Base-by-base conservation (phyloP, 2,113 vertebrate species). In the Haemorhous mexicanus region DNA sequence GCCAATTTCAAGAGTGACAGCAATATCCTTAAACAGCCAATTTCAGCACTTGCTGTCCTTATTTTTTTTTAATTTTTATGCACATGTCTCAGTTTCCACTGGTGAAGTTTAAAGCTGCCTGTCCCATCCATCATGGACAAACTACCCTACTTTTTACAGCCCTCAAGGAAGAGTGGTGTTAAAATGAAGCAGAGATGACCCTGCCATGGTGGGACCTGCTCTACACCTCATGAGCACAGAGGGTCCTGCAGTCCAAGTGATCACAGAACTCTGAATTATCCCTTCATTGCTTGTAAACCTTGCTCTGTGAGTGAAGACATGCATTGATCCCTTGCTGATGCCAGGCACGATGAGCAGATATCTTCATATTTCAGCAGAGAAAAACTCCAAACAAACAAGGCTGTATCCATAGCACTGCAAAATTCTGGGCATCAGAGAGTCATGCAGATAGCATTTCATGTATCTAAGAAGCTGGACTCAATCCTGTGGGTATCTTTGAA, bases 191-290 rank as follows among this genome's bases (percentile, higher is more conserved):
- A 24, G 35, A 61, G 12, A 7, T 72, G 61, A 20, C 33, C 18
- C 26, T 0, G 0, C 6, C 26, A 28, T 50, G 30, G 3, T 17
- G 6, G 33, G 21, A 61, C 50, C n/a, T 58, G 7, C 21, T 44
- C 43, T 18, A 1, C 3, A 1, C 24, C 49, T 43, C 44, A 3
- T 0, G 1, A 47, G 21, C 43, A 35, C 0, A 0, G 18, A n/a
- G 35, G 10, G 27, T 8, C 5, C 58, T 76, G 33, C 43, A 50
- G 27, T 32, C 37, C 35, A 61, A 23, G 56, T 7, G 53, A 73
- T 11, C 37, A 15, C 16, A 16, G 46, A 81, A n/a, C 21, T 62
- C 32, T 39, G 43, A 49, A 37, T 4, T 53, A 28, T 47, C 82
- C 8, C 30, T 23, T n/a, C 50, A 64, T 30, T 44, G 27, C 32